Evolutionary conservation across 2,113 vertebrate genomes (phyloP), one percentile per base, ranked within the genome.

Genomic region (Prunella himalayana): DNA sequence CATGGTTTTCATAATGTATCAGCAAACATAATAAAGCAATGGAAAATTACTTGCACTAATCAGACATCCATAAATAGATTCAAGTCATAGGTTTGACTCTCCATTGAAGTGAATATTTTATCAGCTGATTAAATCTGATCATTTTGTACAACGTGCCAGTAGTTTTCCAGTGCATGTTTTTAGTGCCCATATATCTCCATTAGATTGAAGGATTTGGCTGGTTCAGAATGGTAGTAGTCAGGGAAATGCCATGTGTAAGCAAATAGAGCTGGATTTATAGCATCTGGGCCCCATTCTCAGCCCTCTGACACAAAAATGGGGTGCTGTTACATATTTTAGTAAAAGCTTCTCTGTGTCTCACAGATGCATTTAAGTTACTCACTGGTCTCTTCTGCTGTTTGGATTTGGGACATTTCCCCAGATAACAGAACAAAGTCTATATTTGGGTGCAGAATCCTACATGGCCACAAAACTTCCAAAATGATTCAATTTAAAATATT

Each of bases 71-170:
- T 88, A 95, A 96, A 96, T 65, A 92, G 79, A 72, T 71, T 94
- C 64, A 79, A 86, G 86, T 73, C 89, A 44, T 70, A 57, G 76
- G 82, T 96, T 88, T 93, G 73, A 89, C 70, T 97, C 77, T 97
- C 45, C 60, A 35, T 78, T 84, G 68, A 49, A 93, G 89, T 92
- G 92, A 97, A 95, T 94, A 96, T 97, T 97, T 96, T 95, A 96
- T 96, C 93, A 94, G 79, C 54, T 94, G 93, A 95, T 96, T 95
- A 96, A 93, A 97, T 95, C 82, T 65, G 80, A 94, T 93, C 10
- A n/a, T 95, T 94, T 87, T 73, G 45, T 68, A 77, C 91, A 81
- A 54, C 7, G 30, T 95, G 86, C 82, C 69, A 63, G 89, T 85
- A 83, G 89, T 94, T 96, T 90, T 65, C 76, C 73, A 45, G 77